Conservation (phyloP, 2,113 vertebrate species). For the Crocuta crocuta region DNA sequence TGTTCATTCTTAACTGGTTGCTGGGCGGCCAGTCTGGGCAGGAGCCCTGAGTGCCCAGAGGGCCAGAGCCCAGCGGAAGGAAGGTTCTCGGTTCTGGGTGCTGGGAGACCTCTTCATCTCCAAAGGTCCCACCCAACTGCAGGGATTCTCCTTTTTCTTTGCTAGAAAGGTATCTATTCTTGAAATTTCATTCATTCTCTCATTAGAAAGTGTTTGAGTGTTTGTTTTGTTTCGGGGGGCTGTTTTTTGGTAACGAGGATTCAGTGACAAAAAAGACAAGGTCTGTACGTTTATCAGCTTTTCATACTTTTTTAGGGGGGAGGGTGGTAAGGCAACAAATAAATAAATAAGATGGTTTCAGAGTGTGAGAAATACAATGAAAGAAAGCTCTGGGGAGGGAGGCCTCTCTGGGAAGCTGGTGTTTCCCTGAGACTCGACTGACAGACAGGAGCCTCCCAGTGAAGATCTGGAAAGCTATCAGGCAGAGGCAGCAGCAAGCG, state of each 20-base stretch:
- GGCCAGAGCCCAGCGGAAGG: fast-evolving
- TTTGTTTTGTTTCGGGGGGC: background rate
- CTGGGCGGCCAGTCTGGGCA: fast-evolving
- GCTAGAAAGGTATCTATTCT: background rate
- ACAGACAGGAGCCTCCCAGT: background rate
- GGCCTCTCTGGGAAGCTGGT: background rate
- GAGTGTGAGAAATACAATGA: background rate
- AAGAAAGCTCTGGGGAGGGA: background rate
- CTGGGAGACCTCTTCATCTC: background rate
- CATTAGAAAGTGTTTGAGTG: background rate
- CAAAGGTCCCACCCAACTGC: background rate
- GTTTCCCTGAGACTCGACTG: background rate
- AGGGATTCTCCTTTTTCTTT: background rate
- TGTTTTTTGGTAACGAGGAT: background rate
- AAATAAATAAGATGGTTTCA: background rate
- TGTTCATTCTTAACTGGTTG: background rate
- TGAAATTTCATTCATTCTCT: background rate
- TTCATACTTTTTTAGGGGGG: background rate
- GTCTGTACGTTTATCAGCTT: background rate
- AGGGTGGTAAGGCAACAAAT: background rate
- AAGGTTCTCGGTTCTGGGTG: background rate
- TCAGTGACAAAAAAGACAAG: background rate
- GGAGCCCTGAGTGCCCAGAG: background rate
- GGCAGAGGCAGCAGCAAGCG: background rate
- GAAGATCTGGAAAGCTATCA: background rate